Conservation (phyloP, 2,797 vertebrate genomes). For the Sandelia bainsii region DNA sequence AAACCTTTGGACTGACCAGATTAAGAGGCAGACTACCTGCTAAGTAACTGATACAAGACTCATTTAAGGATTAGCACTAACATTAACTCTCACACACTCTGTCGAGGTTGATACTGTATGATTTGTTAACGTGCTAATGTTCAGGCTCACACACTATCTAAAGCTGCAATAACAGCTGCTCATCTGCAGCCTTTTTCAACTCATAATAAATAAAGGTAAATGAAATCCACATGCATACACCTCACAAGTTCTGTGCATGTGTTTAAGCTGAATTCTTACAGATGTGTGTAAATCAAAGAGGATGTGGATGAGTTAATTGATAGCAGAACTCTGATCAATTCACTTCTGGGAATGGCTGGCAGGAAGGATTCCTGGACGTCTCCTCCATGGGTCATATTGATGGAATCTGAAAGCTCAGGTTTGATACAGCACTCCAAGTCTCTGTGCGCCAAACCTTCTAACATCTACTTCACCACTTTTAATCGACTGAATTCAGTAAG, state of each 20-base stretch:
- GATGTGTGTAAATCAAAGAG: not conserved
- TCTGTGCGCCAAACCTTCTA: conserved; percentile 25
- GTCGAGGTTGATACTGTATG: conserved; percentile 28
- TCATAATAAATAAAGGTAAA: too few relatives aligned
- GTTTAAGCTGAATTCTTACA: too few relatives aligned
- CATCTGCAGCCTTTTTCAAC: conserved; percentile 19
- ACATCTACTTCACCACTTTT: not conserved
- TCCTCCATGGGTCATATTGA: conserved; percentile 24
- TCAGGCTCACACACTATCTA: conserved; percentile 27
- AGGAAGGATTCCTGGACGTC: conserved; percentile 34
- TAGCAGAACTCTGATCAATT: conserved; percentile 46
- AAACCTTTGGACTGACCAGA: conserved; percentile 22
- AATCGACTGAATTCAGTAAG: conserved; percentile 18
- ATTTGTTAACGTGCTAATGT: not conserved
- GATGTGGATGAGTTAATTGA: conserved; percentile 24
- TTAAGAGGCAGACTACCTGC: conserved; percentile 35
- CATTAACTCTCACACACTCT: conserved; percentile 43
- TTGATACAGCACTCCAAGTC: conserved; percentile 15
- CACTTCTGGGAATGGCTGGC: conserved; percentile 32
- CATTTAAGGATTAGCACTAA: conserved; percentile 49
- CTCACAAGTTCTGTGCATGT: too few relatives aligned
- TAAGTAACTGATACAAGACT: conserved; percentile 50
- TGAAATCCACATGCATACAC: not conserved
- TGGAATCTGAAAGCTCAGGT: conserved; percentile 24
- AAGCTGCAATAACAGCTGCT: conserved; percentile 49